Evolutionary conservation across 2,888 invertebrate species (phyloP).

Genomic region (Lepas anatifera): DNA sequence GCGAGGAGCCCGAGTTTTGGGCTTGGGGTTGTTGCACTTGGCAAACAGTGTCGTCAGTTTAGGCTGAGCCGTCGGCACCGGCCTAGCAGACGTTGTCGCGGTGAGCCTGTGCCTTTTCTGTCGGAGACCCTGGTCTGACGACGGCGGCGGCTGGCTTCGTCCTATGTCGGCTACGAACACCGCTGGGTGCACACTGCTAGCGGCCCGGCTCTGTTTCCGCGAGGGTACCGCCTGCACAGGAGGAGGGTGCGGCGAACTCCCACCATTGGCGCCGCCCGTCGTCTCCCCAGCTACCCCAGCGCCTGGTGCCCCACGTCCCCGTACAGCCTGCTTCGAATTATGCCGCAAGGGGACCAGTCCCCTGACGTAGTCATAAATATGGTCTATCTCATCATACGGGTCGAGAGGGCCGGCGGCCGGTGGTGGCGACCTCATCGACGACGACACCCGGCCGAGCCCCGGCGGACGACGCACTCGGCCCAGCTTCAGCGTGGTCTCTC

Average conservation of each 20-base stretch:
- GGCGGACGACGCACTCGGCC: constrained; percentile 4
- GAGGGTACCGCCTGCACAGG: constrained; percentile 85
- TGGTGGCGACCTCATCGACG: constrained; percentile 9
- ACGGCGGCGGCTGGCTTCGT: neutral
- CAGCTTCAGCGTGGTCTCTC: constrained; percentile 15
- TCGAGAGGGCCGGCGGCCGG: constrained; percentile 36
- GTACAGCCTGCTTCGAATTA: constrained; percentile 44
- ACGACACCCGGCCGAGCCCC: neutral
- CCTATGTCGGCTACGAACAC: neutral
- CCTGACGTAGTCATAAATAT: constrained; percentile 89
- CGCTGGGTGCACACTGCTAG: neutral
- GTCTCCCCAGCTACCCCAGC: too few relatives aligned
- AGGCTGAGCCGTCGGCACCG: too few relatives aligned
- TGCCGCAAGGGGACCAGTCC: constrained; percentile 84
- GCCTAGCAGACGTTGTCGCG: too few relatives aligned
- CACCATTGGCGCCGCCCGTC: too few relatives aligned
- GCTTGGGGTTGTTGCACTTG: constrained; percentile 46
- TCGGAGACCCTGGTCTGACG: too few relatives aligned
- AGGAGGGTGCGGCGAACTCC: constrained; percentile 56
- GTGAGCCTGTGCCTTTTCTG: too few relatives aligned
- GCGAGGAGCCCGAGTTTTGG: constrained; percentile 48
- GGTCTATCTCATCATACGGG: constrained; percentile 91
- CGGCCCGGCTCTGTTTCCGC: constrained; percentile 18
- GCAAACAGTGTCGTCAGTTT: constrained; percentile 65
- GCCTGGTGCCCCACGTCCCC: too few relatives aligned